Percentiles rank a stretch among this genome's conserved stretches.
These are phyloP conservation scores for Antheraea mylitta DNA, from an alignment of 1,140 invertebrate species.

Conservation along the genomic window DNA sequence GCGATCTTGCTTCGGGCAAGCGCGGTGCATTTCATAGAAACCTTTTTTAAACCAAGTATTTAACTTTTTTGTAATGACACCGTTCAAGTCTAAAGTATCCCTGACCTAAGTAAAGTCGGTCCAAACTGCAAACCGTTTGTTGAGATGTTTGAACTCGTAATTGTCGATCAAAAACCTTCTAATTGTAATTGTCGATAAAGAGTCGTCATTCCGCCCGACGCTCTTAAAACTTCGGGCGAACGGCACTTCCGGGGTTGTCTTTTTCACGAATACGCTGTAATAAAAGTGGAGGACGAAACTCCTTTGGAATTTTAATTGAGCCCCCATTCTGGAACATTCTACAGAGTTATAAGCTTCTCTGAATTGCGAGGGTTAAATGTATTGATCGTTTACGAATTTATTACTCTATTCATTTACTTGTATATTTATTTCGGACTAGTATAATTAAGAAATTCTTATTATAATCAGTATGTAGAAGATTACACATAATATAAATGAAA, in stretches of 20 bases:
- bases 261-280: conserved; percentile 5
- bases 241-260: conserved; percentile 1
- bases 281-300: neutral
- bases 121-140: too few relatives aligned
- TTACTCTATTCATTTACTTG: neutral
- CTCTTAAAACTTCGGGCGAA: neutral
- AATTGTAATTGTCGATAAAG: neutral
- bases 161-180: neutral
- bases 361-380: neutral
- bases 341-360: neutral
- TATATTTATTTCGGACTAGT: too few relatives aligned
- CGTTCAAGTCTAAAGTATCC: too few relatives aligned
- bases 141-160: neutral
- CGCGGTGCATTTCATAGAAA: too few relatives aligned
- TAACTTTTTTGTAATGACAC: too few relatives aligned
- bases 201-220: neutral
- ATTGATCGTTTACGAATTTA: neutral
- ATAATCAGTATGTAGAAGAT: too few relatives aligned
- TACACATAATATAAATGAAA: too few relatives aligned
- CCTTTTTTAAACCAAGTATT: too few relatives aligned
- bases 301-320: conserved; percentile 13
- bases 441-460: too few relatives aligned
- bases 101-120: too few relatives aligned
- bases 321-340: neutral
- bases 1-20: too few relatives aligned